Evolutionary conservation across 2,113 vertebrate species (phyloP).

Genomic region (Rana temporaria): DNA sequence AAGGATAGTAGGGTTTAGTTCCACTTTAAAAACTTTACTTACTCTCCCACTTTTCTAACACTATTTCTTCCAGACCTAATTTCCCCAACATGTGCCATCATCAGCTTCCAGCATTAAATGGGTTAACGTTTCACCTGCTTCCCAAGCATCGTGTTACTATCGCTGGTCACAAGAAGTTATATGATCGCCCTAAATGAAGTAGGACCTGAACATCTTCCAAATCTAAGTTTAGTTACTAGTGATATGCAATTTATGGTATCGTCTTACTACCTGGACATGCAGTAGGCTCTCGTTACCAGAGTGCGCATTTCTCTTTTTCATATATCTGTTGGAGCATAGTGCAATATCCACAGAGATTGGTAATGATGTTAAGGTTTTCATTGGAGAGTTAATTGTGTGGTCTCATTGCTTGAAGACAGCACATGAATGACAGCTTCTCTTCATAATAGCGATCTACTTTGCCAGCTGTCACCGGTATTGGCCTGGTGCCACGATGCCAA

Average conservation of each 20-base stretch:
- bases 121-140: neutral
- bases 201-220: neutral
- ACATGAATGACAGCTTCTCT: conserved; percentile 1
- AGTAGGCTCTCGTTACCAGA: neutral
- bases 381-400: no score
- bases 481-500: neutral
- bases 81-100: neutral
- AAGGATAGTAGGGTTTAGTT: no score
- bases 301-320: neutral
- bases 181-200: neutral
- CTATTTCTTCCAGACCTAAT: no score
- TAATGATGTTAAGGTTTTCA: no score
- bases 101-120: neutral
- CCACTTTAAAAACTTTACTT: no score
- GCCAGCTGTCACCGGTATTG: conserved; percentile 14
- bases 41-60: no score
- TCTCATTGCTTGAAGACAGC: neutral
- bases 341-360: no score
- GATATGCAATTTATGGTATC: neutral
- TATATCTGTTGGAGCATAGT: neutral
- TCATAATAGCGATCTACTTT: neutral
- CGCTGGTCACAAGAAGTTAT: conserved; percentile 23
- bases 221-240: conserved; percentile 2
- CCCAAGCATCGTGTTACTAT: neutral
- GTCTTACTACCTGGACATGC: neutral